These are phyloP conservation scores for Dolichallabes microphthalmus DNA, from an alignment of 2,113 vertebrate genomes.

Conservation along the genomic window DNA sequence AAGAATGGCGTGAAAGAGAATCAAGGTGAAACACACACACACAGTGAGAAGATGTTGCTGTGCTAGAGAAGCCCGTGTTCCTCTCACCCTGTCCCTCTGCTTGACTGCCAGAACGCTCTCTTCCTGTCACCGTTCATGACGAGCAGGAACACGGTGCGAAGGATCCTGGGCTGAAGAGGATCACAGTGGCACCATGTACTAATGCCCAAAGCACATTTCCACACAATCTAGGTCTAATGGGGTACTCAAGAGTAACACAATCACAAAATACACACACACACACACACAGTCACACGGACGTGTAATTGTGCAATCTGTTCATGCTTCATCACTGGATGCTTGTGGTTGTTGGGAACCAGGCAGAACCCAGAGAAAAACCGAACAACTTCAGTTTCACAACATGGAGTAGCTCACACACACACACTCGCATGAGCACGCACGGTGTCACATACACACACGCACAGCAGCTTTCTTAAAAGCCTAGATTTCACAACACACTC, in stretches of 20 bases:
- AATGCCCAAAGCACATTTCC: neutral
- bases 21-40: neutral
- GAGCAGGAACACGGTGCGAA: slow-evolving; percentile 31
- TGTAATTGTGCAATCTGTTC: neutral
- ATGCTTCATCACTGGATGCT: neutral
- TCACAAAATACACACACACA: slow-evolving; percentile 13
- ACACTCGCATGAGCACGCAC: neutral
- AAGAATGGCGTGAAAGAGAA: neutral
- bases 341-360: slow-evolving; percentile 4
- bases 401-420: slow-evolving; percentile 37
- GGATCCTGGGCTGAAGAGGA: slow-evolving; percentile 41
- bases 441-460: neutral
- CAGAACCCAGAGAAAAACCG: slow-evolving; percentile 17
- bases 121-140: slow-evolving; percentile 17
- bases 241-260: slow-evolving; percentile 4
- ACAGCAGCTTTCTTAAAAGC: neutral
- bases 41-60: neutral
- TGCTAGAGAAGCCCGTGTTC: slow-evolving; percentile 17
- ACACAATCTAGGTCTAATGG: neutral
- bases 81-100: slow-evolving; percentile 23
- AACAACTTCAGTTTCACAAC: slow-evolving; percentile 44
- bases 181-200: slow-evolving; percentile 12
- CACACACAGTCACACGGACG: slow-evolving; percentile 1
- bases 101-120: slow-evolving; percentile 25
- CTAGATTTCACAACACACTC: slow-evolving; percentile 1